A percentile compares a stretch with the other conserved stretches of the same genome.
Evolutionary conservation across 2,888 invertebrate genomes (phyloP).

Genomic region (Gasteruption jaculator): DNA sequence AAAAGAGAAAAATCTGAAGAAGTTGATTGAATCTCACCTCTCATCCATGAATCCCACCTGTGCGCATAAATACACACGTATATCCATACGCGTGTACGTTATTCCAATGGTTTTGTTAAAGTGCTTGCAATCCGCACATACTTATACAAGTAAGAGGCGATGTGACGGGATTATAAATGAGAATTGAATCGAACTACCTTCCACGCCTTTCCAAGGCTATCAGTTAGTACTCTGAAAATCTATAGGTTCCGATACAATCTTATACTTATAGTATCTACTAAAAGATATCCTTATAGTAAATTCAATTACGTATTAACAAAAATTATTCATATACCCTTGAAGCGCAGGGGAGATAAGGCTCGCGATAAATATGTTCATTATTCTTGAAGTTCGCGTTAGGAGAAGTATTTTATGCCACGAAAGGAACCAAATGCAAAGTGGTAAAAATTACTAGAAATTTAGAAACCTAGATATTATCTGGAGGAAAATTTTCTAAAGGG

Average conservation of each 20-base stretch:
- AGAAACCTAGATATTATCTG: constrained; percentile 25
- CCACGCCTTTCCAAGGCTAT: constrained; percentile 40
- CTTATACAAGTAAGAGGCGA: no score
- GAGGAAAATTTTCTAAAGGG: constrained; percentile 3
- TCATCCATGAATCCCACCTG: constrained; percentile 21
- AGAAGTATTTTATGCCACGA: no score
- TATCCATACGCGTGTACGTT: constrained; percentile 16
- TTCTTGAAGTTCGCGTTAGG: no score
- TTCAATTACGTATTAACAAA: constrained; percentile 45
- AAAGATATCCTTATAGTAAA: constrained; percentile 42
- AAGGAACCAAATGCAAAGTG: no score
- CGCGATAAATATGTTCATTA: no score
- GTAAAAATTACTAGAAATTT: no score
- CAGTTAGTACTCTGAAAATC: constrained; percentile 35
- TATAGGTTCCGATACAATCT: constrained; percentile 37
- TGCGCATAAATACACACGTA: constrained; percentile 15
- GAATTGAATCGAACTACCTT: constrained; percentile 39
- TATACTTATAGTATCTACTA: no score
- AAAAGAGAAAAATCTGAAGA: constrained; percentile 21
- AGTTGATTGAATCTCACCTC: constrained; percentile 37
- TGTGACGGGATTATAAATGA: constrained; percentile 41
- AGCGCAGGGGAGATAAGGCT: no score
- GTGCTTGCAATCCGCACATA: no score
- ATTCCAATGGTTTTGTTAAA: no score
- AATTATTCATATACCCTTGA: constrained; percentile 28